These are phyloP conservation scores for Pithys albifrons DNA, from an alignment of 2,113 vertebrate species.

Conservation along the genomic window DNA sequence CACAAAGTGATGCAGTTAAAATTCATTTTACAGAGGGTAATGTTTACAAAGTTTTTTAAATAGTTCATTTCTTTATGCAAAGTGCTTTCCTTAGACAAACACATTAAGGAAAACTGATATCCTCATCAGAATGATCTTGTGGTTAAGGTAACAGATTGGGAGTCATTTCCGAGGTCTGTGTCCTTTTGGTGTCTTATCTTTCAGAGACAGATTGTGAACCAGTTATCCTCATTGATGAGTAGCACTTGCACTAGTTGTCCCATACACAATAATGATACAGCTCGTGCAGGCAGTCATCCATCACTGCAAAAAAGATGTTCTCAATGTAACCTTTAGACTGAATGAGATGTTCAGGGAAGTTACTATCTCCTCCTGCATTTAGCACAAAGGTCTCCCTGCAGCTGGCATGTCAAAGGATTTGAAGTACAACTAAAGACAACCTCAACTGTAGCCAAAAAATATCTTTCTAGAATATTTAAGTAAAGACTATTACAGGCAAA, in stretches of 20 bases:
- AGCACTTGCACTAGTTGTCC: neutral
- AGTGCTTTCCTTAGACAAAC: neutral
- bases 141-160: constrained; percentile 10
- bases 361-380: constrained; percentile 20
- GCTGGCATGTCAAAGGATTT: neutral
- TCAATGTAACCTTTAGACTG: constrained; percentile 42
- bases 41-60: neutral
- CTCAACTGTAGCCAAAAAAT: neutral
- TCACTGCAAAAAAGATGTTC: neutral
- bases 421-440: neutral
- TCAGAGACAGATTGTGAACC: constrained; percentile 26
- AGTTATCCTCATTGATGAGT: constrained; percentile 15
- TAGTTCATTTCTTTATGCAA: neutral
- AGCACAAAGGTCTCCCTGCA: neutral
- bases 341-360: neutral
- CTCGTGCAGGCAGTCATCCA: neutral
- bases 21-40: neutral
- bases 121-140: neutral
- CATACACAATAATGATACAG: constrained; percentile 5
- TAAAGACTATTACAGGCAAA: neutral
- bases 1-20: neutral
- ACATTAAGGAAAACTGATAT: neutral
- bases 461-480: neutral
- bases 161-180: neutral
- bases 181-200: constrained; percentile 47